Evolutionary conservation across 2,888 invertebrate genomes (phyloP).

Genomic region (Azorinus chamasolen): DNA sequence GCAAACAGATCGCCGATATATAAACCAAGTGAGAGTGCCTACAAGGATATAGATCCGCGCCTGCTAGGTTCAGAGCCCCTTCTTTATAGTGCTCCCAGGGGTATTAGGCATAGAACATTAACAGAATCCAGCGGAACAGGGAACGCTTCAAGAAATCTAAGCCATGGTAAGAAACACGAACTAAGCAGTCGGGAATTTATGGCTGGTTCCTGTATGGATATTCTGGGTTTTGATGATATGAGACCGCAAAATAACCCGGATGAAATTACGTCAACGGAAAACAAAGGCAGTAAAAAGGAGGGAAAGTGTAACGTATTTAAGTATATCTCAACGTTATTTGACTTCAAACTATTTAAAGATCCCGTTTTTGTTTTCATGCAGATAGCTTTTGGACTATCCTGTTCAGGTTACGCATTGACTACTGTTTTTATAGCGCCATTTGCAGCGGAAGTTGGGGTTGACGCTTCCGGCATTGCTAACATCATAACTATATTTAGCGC

Average conservation of each 20-base stretch:
- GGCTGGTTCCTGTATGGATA: conserved; percentile 15
- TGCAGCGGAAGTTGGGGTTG: conserved; percentile 44
- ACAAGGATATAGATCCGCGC: background rate
- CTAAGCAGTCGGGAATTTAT: conserved; percentile 4
- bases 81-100: background rate
- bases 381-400: conserved; percentile 25
- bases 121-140: conserved; percentile 12
- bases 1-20: background rate
- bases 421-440: conserved; percentile 60
- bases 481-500: conserved; percentile 51
- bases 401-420: conserved; percentile 43
- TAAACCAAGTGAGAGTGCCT: background rate
- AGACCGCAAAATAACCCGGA: background rate
- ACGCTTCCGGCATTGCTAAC: conserved; percentile 33
- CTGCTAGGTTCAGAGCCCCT: background rate
- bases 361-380: conserved; percentile 41
- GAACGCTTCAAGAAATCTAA: background rate
- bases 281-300: background rate
- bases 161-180: background rate
- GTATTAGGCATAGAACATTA: conserved; percentile 2
- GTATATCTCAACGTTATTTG: conserved; percentile 6
- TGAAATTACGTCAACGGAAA: background rate
- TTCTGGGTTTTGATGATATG: background rate
- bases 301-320: conserved; percentile 11
- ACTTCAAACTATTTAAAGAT: conserved; percentile 52